Base-by-base conservation (phyloP, 1,140 invertebrate species). In the Lasioglossum albipes region DNA sequence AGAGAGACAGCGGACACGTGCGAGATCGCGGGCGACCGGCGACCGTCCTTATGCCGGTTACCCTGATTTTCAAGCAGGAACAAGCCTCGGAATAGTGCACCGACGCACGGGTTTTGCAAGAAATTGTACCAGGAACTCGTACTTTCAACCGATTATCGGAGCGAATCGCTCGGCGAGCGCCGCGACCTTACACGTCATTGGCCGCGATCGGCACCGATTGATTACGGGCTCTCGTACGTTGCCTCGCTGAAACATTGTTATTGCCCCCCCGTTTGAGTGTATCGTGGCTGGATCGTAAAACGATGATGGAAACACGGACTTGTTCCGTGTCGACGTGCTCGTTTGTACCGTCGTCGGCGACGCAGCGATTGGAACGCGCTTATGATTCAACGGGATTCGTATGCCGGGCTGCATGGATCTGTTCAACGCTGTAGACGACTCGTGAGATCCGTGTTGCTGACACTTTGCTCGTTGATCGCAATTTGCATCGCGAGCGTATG, bases 61-160 rank as follows among this genome's bases (percentile, higher is more conserved):
- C 85, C 84, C 62, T 81, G 64, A 86, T 87, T 87, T 87, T 87
- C 81, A 83, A 86, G 65, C 84, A 87, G 84, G 84, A 87, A 87
- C 77, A 75, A 86, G 66, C 59, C 61, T 70, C 20, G 22, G 27
- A 78, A 70, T 75, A 82, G 79, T 77, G 27, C 27, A 18, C 65
- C 36, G 22, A 65, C 54, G 49, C 27, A 59, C 54, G n/a, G 59
- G 70, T 75, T 70, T 42, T 52, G 49, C 79, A 54, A 81, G 31
- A 57, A 82, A 59, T 73, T 74, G 74, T 78, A 84, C 45, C 65
- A 27, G 62, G 41, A 72, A 76, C 65, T 67, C 74, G 74, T 49
- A 85, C 83, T 85, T 85, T 85, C 84, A 52, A 84, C 59, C 16
- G n/a, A 31, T 67, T 66, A 59, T 71, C 81, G 66, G 57, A 65